phyloP scores from a whole-genome alignment of 1,140 invertebrate genomes.

The Drosophila carrolli region DNA sequence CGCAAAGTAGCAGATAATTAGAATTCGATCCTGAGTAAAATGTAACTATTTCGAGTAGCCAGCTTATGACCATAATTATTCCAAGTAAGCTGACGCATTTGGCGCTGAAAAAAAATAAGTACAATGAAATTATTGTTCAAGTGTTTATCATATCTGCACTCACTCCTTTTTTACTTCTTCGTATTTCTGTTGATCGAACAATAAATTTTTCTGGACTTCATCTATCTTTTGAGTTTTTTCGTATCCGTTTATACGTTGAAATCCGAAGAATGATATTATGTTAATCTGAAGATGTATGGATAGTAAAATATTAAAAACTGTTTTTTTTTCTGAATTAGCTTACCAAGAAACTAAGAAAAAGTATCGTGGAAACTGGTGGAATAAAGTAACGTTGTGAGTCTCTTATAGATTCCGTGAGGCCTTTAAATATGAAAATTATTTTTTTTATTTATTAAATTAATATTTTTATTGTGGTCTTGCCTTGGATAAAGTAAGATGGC shows the following conservation, averaged over 20 bases:
- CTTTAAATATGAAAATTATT: constrained; percentile 8
- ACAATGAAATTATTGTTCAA: background rate
- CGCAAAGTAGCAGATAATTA: constrained; percentile 69
- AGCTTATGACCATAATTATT: constrained; percentile 75
- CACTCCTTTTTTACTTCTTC: constrained; percentile 82
- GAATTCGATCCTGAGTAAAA: constrained; percentile 66
- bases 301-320: no score
- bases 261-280: constrained; percentile 73
- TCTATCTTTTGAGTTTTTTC: constrained; percentile 29
- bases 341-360: constrained; percentile 71
- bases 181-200: constrained; percentile 70
- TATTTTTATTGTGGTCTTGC: background rate
- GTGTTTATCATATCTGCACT: constrained; percentile 8
- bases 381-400: constrained; percentile 82
- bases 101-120: constrained; percentile 41
- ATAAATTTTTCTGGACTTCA: background rate
- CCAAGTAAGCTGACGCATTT: constrained; percentile 77
- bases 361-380: constrained; percentile 74
- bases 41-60: constrained; percentile 80
- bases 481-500: constrained; percentile 80
- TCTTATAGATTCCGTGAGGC: constrained; percentile 77
- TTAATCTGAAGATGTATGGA: constrained; percentile 38
- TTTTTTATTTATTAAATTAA: background rate
- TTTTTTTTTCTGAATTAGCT: background rate
- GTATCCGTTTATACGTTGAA: constrained; percentile 69